These are phyloP conservation scores for Sebastes ruberrimus DNA, from an alignment of 2,797 vertebrate species.

Conservation along the genomic window DNA sequence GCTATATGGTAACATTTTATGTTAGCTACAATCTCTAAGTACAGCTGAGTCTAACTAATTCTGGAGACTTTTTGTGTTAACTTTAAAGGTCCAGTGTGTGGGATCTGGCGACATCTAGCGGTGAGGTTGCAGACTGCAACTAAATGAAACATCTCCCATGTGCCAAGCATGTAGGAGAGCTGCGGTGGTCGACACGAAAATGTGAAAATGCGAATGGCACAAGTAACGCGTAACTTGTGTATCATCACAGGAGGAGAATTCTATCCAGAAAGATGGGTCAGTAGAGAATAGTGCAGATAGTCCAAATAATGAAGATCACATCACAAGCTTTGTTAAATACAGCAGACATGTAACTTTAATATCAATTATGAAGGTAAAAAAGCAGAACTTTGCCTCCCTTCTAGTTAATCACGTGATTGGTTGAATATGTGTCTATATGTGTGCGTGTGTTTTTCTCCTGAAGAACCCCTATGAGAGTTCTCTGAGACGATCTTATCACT, in stretches of 20 bases:
- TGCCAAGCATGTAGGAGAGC: no score
- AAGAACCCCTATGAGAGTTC: conserved; percentile 72
- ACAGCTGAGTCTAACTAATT: no score
- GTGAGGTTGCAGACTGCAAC: no score
- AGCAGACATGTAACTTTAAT: not conserved
- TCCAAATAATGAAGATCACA: not conserved
- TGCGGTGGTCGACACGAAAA: no score
- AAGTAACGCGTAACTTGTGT: not conserved
- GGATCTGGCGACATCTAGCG: no score
- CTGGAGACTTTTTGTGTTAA: no score
- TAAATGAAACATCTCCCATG: no score
- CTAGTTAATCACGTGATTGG: conserved; percentile 35
- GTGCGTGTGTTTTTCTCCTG: conserved; percentile 38
- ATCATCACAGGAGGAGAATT: not conserved
- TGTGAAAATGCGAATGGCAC: no score
- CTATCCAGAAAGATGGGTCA: not conserved
- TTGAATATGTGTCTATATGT: conserved; percentile 11
- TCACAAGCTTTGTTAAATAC: not conserved
- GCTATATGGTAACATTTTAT: no score
- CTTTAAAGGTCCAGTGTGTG: no score
- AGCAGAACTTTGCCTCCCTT: conserved; percentile 10
- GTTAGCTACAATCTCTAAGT: no score
- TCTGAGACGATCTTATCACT: conserved; percentile 76
- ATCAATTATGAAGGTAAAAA: conserved; percentile 1
- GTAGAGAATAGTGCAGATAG: not conserved